Conservation (phyloP, 2,113 vertebrate species). For the Solenodon paradoxus region DNA sequence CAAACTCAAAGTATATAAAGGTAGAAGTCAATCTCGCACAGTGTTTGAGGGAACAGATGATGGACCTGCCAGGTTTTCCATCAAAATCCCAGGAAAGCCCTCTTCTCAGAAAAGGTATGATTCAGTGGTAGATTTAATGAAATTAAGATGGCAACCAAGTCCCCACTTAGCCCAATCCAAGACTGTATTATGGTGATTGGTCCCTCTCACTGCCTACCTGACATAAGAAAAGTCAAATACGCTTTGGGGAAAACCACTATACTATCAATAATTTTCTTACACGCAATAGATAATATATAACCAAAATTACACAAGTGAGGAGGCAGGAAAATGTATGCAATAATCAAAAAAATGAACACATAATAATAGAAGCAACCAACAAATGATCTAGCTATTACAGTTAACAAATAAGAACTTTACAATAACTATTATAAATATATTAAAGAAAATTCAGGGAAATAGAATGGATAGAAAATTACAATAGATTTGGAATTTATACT, state of each 20-base stretch:
- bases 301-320: background rate
- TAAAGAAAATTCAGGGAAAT: too few relatives aligned
- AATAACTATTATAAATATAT: slow-evolving; percentile 10
- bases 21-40: background rate
- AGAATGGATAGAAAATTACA: background rate
- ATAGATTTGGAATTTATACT: background rate
- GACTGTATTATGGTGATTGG: background rate
- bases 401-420: background rate
- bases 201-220: background rate
- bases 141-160: background rate
- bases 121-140: background rate
- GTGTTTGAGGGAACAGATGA: background rate
- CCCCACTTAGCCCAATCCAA: background rate
- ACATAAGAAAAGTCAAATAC: background rate
- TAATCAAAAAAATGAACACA: background rate
- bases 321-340: background rate
- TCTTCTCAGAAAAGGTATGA: background rate
- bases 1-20: background rate
- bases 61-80: background rate
- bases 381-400: background rate
- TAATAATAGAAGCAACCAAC: background rate
- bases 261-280: background rate
- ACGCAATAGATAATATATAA: background rate
- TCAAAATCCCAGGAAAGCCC: background rate
- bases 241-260: background rate